Base-by-base conservation (phyloP, 2,888 invertebrate genomes). In the Phrixothrix hirtus region DNA sequence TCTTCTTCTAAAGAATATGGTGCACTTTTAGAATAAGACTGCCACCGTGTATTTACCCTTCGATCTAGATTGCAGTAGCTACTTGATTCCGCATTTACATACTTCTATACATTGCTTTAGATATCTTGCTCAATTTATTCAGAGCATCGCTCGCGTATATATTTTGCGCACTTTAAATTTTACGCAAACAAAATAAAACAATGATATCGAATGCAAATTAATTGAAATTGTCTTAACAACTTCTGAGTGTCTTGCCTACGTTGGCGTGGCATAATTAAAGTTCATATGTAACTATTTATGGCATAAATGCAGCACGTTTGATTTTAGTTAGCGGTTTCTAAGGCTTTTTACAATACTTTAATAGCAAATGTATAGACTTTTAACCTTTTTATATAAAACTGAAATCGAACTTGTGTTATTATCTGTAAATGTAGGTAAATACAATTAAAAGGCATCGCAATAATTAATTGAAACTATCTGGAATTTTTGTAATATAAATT, bases 71-170 rank as follows among this genome's bases (percentile, higher is more conserved):
- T 68, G 68, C 67, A 67, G 66, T 61, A 66, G 67, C 69, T 68
- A 68, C 71, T 69, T 55, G 71, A 70, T 70, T 72, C 66, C 65
- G 66, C 66, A 74, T 74, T 74, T 71, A 66, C 72, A 73, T 72
- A 72, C 70, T 68, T 70, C 69, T 68, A 63, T 67, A 66, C 65
- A 66, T 67, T 63, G 63, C 66, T 66, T 58, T 60, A n/a, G 63
- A 64, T 63, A 67, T 68, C 64, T 55, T 47, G 49, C 41, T 56
- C 59, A 64, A 67, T 71, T 71, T 69, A 71, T 69, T 65, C 68
- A 64, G 42, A 32, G 59, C 57, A 52, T 26, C 57, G 62, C 57
- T 60, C 56, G 68, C 68, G 67, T 67, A 69, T 66, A 64, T 51
- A 67, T 66, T 65, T 65, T 60, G 69, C 68, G 69, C 70, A 69